A percentile compares a stretch with the other conserved stretches of the same genome.
phyloP scores from a whole-genome alignment of 2,113 vertebrate species.

The Burhinus bistriatus region DNA sequence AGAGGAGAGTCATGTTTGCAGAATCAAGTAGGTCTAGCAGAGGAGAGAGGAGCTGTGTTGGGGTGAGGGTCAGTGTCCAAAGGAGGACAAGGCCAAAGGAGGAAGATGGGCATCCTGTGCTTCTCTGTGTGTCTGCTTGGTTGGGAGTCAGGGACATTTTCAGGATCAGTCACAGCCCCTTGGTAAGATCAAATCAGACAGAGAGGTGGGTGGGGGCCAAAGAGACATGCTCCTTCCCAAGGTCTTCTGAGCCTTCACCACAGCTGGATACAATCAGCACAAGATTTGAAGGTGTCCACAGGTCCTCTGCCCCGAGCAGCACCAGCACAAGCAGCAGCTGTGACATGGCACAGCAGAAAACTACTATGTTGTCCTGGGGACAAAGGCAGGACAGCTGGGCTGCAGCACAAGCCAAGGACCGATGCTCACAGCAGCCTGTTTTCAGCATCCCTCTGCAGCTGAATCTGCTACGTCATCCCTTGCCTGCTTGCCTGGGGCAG shows the following conservation, averaged over 20 bases:
- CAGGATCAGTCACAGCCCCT: neutral
- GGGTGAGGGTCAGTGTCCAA: neutral
- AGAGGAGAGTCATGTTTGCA: neutral
- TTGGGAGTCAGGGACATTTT: neutral
- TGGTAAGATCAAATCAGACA: neutral
- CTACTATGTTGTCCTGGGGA: accelerated
- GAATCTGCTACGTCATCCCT: neutral
- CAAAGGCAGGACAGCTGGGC: neutral
- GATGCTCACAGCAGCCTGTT: neutral
- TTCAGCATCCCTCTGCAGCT: neutral
- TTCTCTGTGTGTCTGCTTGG: neutral
- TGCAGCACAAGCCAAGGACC: neutral
- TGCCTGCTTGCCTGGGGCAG: neutral
- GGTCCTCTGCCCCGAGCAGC: neutral
- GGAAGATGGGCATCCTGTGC: neutral
- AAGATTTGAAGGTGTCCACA: neutral
- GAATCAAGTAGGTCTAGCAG: neutral
- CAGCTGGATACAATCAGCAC: neutral
- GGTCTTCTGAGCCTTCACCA: neutral
- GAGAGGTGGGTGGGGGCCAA: neutral
- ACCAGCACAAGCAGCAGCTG: neutral
- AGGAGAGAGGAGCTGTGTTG: neutral
- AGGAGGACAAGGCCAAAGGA: neutral
- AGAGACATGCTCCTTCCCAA: neutral
- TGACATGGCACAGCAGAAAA: neutral